Evolutionary conservation across 2,113 vertebrate genomes (phyloP).

Genomic region (Chionis minor): DNA sequence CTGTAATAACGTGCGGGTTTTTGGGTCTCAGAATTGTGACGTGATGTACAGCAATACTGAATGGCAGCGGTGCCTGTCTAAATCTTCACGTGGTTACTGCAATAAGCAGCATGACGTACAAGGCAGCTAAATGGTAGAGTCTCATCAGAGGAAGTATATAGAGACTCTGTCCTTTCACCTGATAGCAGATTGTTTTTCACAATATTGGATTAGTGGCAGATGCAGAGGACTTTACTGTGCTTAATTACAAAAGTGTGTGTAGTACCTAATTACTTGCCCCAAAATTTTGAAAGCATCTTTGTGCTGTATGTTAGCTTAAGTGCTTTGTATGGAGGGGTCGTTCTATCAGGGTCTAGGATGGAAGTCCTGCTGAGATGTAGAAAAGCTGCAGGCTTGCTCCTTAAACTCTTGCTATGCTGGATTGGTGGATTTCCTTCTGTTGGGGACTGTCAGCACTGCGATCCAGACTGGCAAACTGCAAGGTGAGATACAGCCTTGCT

Average conservation of each 20-base stretch:
- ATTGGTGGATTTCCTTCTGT: not conserved
- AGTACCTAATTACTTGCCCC: not conserved
- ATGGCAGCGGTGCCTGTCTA: not conserved
- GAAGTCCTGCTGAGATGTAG: not conserved
- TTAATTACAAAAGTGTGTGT: not conserved
- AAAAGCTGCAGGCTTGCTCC: not conserved
- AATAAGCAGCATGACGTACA: not conserved
- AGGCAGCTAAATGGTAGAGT: too few relatives aligned
- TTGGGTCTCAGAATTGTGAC: not conserved
- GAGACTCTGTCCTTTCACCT: not conserved
- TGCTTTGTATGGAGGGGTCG: too few relatives aligned
- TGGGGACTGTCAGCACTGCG: not conserved
- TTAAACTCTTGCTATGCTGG: not conserved
- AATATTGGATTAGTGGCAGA: not conserved
- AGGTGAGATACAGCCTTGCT: not conserved
- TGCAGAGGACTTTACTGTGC: not conserved
- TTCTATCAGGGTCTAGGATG: not conserved
- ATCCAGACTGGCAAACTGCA: not conserved
- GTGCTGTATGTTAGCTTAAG: not conserved
- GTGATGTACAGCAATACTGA: not conserved
- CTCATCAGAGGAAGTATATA: rapidly evolving
- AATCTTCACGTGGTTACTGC: not conserved
- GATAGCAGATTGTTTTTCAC: not conserved
- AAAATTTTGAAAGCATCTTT: not conserved
- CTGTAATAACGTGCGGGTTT: not conserved